Conservation (phyloP, 1,140 invertebrate genomes). For the Drosophila setifemur region DNA sequence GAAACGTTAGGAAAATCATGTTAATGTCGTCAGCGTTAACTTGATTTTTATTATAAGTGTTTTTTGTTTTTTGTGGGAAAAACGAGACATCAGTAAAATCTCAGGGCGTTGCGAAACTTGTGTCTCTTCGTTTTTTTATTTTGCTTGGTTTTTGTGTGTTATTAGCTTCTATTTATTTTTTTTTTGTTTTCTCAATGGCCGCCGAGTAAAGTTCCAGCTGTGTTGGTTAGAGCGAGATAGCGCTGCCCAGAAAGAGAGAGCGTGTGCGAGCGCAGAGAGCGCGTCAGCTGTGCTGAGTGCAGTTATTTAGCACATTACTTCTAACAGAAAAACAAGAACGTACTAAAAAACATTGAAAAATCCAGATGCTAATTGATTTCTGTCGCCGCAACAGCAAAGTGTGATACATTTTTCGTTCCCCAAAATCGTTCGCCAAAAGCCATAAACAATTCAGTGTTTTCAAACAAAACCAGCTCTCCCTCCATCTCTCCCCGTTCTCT, state of each 20-base stretch:
- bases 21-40: slow-evolving; percentile 61
- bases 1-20: slow-evolving; percentile 24
- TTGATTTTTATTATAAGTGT: slow-evolving; percentile 40
- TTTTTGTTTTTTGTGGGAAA: slow-evolving; percentile 27
- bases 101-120: slow-evolving; percentile 63
- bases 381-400: slow-evolving; percentile 46
- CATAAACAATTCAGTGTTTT: slow-evolving; percentile 24
- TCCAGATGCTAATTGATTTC: slow-evolving; percentile 58
- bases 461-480: slow-evolving; percentile 18
- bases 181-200: slow-evolving; percentile 52
- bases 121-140: slow-evolving; percentile 53
- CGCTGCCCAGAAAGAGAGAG: slow-evolving; percentile 10
- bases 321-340: slow-evolving; percentile 34
- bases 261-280: slow-evolving; percentile 9
- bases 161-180: too few relatives aligned
- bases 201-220: slow-evolving; percentile 29
- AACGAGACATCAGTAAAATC: slow-evolving; percentile 36
- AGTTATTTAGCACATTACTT: slow-evolving; percentile 57
- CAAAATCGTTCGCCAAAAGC: slow-evolving; percentile 23
- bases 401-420: too few relatives aligned
- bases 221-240: slow-evolving; percentile 29
- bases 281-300: slow-evolving; percentile 62
- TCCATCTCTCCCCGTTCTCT: not conserved
- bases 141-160: slow-evolving; percentile 47
- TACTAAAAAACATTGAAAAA: slow-evolving; percentile 13